Percentiles rank a stretch among this genome's conserved stretches.
Evolutionary conservation across 2,888 invertebrate genomes (phyloP).

Genomic region (Caenorhabditis panamensis): DNA sequence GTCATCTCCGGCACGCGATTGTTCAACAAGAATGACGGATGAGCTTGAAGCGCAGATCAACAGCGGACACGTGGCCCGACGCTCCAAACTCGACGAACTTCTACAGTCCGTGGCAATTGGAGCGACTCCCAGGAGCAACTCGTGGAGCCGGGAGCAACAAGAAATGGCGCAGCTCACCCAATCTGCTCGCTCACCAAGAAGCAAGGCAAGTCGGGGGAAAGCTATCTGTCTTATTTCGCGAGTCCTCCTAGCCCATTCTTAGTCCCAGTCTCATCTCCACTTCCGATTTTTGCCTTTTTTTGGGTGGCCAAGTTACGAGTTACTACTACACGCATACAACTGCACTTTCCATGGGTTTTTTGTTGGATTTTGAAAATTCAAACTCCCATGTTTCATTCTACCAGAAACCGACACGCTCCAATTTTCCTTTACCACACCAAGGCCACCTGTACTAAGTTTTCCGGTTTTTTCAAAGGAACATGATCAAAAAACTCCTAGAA

Average conservation of each 20-base stretch:
- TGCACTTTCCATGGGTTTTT: conserved; percentile 23
- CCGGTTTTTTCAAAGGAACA: conserved; percentile 40
- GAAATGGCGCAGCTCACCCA: conserved; percentile 53
- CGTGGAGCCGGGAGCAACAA: conserved; percentile 63
- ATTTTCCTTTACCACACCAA: neutral
- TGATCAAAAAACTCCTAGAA: neutral
- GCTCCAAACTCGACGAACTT: conserved; percentile 62
- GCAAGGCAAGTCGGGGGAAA: conserved; percentile 57
- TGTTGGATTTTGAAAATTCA: no score
- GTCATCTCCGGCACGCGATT: conserved; percentile 27
- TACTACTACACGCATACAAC: conserved; percentile 27
- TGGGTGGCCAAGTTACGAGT: conserved; percentile 10
- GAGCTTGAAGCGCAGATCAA: conserved; percentile 33
- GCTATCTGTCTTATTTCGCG: conserved; percentile 55
- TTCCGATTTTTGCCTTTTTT: conserved; percentile 41
- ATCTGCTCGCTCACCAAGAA: conserved; percentile 63
- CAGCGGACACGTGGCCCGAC: conserved; percentile 49
- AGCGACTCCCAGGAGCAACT: conserved; percentile 63
- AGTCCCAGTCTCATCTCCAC: conserved; percentile 13
- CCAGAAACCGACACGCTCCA: no score
- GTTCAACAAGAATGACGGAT: conserved; percentile 51
- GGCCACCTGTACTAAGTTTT: conserved; percentile 17
- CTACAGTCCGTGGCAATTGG: conserved; percentile 44
- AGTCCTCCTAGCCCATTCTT: conserved; percentile 10
- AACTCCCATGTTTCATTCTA: no score